A percentile compares a stretch with the other conserved stretches of the same genome.
These are phyloP conservation scores for Notarius quadriscutis DNA, from an alignment of 2,113 vertebrate genomes.

Conservation along the genomic window DNA sequence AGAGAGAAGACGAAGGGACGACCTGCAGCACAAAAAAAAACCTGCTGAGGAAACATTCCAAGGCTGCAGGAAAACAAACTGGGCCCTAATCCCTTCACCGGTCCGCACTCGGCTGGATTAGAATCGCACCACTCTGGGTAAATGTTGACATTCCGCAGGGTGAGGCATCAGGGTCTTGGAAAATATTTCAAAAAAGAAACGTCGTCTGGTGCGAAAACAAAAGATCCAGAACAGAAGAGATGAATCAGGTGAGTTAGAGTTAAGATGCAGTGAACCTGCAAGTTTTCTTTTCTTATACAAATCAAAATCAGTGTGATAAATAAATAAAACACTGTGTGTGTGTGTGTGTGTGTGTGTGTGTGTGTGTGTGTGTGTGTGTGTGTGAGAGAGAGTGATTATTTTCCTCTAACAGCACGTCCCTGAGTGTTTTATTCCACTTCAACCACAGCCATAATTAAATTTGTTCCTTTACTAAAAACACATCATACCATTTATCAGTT, in stretches of 20 bases:
- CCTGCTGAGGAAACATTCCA: slow-evolving; percentile 48
- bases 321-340: not conserved
- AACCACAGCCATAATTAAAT: not conserved
- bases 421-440: not conserved
- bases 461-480: not conserved
- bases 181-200: slow-evolving; percentile 48
- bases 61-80: slow-evolving; percentile 51
- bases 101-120: slow-evolving; percentile 51
- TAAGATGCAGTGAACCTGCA: not conserved
- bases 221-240: slow-evolving; percentile 7
- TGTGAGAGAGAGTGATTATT: too few species aligned
- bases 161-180: slow-evolving; percentile 36
- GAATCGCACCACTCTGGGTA: slow-evolving; percentile 51
- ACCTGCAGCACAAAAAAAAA: slow-evolving; percentile 48
- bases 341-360: too few species aligned
- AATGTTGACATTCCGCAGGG: slow-evolving; percentile 54
- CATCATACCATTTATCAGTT: not conserved
- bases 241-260: not conserved
- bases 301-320: too few species aligned
- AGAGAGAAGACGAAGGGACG: slow-evolving; percentile 41
- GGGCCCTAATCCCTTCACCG: slow-evolving; percentile 46
- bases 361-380: too few species aligned
- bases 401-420: too few species aligned
- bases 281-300: not conserved
- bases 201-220: slow-evolving; percentile 27